Base-by-base conservation (phyloP, 2,797 vertebrate species). In the Otus scops region DNA sequence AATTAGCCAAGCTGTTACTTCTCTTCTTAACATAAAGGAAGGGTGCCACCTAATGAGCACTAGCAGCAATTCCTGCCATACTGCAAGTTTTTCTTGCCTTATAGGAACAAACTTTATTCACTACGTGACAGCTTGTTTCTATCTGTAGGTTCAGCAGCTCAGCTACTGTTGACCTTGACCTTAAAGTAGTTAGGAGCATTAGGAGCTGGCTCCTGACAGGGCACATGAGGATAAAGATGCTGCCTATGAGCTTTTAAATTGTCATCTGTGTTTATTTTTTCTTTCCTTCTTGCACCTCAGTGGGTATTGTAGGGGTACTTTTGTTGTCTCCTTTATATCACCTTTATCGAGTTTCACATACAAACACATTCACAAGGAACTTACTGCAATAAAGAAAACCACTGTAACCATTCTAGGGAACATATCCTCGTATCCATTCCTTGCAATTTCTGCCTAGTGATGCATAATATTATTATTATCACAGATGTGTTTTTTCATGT, bases 1-100 rank as follows among this genome's bases (percentile, higher is more conserved):
- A 70, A 11, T 22, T 21, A 70, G 18, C 19, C 13, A 61, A 18
- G 38, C 22, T 75, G 22, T 34, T 69, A 4, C 16, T 85, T 94
- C 11, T 32, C 24, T 39, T 30, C 43, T 16, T 56, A 78, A 59
- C 7, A 16, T 77, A 47, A 95, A 88, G 53, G 75, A 92, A 96
- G 89, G 69, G 71, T 93, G 95, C 89, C 92, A 95, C 41, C 95
- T 97, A 96, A 96, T 88, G 95, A 93, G 27, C 85, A 57, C 30
- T 43, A 61, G 19, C 53, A 88, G 91, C 61, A 96, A 93, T 43
- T 91, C 81, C 41, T 89, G 39, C 51, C 12, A 0, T 2, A 6
- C 8, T 45, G 11, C 17, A 41, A 54, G 4, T 7, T 56, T 82
- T 43, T 43, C 36, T 43, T 93, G 59, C 36, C 39, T 69, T n/a